Evolutionary conservation across 1,140 invertebrate genomes (phyloP).

Genomic region (Trialeurodes vaporariorum): DNA sequence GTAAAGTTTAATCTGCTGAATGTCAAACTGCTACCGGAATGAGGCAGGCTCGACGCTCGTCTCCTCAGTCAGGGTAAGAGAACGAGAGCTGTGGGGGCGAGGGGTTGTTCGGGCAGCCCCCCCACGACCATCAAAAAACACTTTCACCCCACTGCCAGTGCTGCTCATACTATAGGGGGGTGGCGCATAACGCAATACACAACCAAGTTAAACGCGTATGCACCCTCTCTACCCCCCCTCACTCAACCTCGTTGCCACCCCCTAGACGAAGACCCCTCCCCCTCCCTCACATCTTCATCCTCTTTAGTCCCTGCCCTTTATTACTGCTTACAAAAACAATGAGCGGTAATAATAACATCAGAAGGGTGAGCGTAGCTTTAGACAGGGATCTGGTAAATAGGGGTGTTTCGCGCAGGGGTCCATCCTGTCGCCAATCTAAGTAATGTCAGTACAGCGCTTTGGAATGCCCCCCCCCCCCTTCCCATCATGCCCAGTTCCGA

Average conservation of each 20-base stretch:
- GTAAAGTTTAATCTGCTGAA: neutral
- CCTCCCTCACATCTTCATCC: neutral
- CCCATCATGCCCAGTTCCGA: neutral
- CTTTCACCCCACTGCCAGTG: neutral
- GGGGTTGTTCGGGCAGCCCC: no score
- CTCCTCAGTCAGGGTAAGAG: no score
- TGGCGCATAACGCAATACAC: neutral
- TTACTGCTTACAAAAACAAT: conserved; percentile 1
- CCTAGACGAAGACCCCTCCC: no score
- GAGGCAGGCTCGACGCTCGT: no score
- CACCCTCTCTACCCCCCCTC: neutral
- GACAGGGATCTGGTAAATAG: neutral
- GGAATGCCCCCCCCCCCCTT: neutral
- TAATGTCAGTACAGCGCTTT: neutral
- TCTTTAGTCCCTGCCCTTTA: neutral
- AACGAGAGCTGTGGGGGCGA: no score
- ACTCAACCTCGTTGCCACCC: no score
- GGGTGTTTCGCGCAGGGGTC: neutral
- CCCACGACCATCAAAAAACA: neutral
- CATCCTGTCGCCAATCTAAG: neutral
- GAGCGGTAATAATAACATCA: neutral
- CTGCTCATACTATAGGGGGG: neutral
- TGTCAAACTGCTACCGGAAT: neutral
- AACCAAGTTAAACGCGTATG: neutral
- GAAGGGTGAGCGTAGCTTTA: neutral